Evolutionary conservation across 2,797 vertebrate species (phyloP), one percentile per base, ranked within the genome.

Genomic region (Scolopax rusticola): DNA sequence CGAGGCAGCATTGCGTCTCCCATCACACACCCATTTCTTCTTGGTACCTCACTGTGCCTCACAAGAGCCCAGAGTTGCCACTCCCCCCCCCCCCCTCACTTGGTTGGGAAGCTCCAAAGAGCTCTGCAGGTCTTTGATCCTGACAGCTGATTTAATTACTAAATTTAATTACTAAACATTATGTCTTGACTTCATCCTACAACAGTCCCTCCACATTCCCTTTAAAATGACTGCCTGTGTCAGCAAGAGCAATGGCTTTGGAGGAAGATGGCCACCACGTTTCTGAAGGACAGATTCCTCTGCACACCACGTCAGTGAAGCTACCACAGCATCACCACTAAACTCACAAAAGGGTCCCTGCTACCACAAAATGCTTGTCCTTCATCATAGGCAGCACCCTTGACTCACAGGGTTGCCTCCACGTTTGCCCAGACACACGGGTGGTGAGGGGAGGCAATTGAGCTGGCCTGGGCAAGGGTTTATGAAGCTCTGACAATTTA

Each of bases 51-150:
- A 41, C n/a, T 47, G 28, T 43, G 17, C 24, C 64, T 28, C 21
- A 41, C 24, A 70, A 70, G 20, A 61, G 5, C 15, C 28, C 38
- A 59, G 40, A 56, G 21, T 11, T 9, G 5, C 23, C 28, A 30
- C 36, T 82, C 16, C 4, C 7, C 15, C 3, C 7, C 8, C 19
- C 3, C 7, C 15, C 3, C 7, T 6, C 40, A 27, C 19, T 21
- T 59, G 20, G 36, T 28, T 30, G 8, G 8, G 2, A 27, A 61
- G 9, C 30, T 51, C 36, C 59, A 47, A 50, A 51, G 15, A 70
- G 15, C 6, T 70, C 41, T 61, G 27, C 20, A 47, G 19, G 27
- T 48, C 74, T 86, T 57, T 82, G 32, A 48, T 17, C 32, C 19
- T 68, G 32, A 32, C 13, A 27, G 12, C 14, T 70, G 21, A 48